Conservation (phyloP, 2,113 vertebrate genomes). For the Cyphotilapia sp. region DNA sequence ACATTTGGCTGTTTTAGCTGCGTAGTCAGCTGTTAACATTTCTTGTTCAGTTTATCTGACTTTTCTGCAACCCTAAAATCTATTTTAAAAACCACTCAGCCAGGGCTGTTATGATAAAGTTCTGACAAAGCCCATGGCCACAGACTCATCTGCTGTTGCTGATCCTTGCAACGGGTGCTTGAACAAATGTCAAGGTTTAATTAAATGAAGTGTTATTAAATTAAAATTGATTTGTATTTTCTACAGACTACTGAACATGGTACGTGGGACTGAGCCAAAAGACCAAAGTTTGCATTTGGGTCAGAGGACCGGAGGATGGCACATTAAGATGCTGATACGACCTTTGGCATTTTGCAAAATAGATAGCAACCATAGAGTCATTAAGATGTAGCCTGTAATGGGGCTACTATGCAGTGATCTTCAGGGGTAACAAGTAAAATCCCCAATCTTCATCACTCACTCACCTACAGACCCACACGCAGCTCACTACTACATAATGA, state of each 20-base stretch:
- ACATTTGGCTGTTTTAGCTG: not conserved
- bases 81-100: not conserved
- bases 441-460: not conserved
- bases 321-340: slow-evolving; percentile 34
- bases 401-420: not conserved
- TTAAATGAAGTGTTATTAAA: slow-evolving; percentile 19
- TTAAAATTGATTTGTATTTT: slow-evolving; percentile 16
- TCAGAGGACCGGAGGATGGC: not conserved
- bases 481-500: not conserved
- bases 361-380: not conserved
- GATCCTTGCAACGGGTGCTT: not conserved
- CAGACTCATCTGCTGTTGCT: not conserved
- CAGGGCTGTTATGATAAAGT: not conserved
- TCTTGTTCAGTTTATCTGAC: not conserved
- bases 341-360: slow-evolving; percentile 20
- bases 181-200: slow-evolving; percentile 43
- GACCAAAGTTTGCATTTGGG: slow-evolving; percentile 24
- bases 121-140: not conserved
- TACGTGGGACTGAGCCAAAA: not conserved
- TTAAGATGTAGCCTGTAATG: slow-evolving; percentile 26
- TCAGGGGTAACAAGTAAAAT: not conserved
- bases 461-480: not conserved
- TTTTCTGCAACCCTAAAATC: not conserved
- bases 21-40: not conserved
- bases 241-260: not conserved